Conservation (phyloP, 2,888 invertebrate species). For the Resseliella maxima region DNA sequence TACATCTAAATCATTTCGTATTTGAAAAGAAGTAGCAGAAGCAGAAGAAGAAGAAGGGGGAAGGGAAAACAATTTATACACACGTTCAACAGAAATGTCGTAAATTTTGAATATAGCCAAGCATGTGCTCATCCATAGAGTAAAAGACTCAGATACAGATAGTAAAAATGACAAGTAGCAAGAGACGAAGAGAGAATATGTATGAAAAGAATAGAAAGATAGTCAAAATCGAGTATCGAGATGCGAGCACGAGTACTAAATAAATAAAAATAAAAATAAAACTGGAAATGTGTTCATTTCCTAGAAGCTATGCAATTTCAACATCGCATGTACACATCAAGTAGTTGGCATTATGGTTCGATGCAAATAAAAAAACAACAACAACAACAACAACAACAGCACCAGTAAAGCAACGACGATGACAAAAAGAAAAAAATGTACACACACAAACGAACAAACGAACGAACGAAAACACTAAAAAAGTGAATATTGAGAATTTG, state of each 20-base stretch:
- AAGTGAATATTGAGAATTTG: background rate
- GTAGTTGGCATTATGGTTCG: background rate
- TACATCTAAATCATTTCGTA: background rate
- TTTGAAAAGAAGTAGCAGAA: too few species aligned
- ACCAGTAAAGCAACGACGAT: too few species aligned
- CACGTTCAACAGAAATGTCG: conserved; percentile 24
- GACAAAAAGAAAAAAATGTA: too few species aligned
- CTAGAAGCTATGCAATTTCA: background rate
- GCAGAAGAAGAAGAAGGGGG: too few species aligned
- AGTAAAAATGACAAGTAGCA: background rate
- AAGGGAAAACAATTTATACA: too few species aligned
- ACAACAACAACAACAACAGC: background rate
- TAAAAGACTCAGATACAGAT: background rate
- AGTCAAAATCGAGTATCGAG: too few species aligned
- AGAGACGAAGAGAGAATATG: background rate
- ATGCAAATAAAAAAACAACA: background rate
- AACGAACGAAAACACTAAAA: too few species aligned
- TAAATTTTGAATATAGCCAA: conserved; percentile 15
- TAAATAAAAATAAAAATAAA: background rate
- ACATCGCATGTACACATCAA: background rate
- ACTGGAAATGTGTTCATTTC: conserved; percentile 28
- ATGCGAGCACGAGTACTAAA: too few species aligned
- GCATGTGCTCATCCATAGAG: too few species aligned
- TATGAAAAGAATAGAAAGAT: too few species aligned
- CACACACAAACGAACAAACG: too few species aligned